phyloP scores from a whole-genome alignment of 64 coral and sea anemone species.

The Montipora cactus region DNA sequence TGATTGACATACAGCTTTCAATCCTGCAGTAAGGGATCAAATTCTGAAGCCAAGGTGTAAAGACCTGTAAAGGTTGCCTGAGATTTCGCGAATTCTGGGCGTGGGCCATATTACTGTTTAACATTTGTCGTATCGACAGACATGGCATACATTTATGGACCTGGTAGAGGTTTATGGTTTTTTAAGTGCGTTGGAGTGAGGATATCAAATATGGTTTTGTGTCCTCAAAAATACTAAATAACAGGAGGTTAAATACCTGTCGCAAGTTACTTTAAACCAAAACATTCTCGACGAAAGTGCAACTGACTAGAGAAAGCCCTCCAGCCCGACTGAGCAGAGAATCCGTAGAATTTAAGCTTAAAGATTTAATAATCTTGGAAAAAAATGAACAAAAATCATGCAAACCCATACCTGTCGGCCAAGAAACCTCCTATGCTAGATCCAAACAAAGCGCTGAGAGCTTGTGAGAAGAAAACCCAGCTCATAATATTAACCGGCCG shows the following conservation, averaged over 20 bases:
- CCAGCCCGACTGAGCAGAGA: neutral
- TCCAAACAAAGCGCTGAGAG: slow-evolving; percentile 86
- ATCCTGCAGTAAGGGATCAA: neutral
- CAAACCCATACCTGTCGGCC: slow-evolving; percentile 84
- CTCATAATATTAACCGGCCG: slow-evolving; percentile 75
- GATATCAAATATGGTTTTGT: too few relatives aligned
- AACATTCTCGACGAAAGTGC: neutral
- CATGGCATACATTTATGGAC: too few relatives aligned
- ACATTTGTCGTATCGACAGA: too few relatives aligned
- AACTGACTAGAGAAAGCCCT: neutral
- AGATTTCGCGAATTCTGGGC: neutral
- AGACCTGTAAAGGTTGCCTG: neutral
- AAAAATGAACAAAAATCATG: neutral
- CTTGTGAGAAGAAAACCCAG: slow-evolving; percentile 96
- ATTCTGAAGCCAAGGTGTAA: neutral
- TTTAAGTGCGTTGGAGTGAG: too few relatives aligned
- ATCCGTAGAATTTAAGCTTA: neutral
- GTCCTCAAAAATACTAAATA: neutral
- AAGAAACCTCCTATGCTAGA: slow-evolving; percentile 90
- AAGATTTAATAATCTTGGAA: neutral
- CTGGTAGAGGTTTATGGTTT: too few relatives aligned
- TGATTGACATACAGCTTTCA: neutral
- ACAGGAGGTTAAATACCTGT: neutral
- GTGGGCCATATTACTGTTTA: too few relatives aligned
- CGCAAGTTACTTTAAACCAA: neutral